Percentiles rank a stretch among this genome's conserved stretches.
These are phyloP conservation scores for Autographa pulchrina DNA, from an alignment of 2,888 invertebrate species.

Conservation along the genomic window DNA sequence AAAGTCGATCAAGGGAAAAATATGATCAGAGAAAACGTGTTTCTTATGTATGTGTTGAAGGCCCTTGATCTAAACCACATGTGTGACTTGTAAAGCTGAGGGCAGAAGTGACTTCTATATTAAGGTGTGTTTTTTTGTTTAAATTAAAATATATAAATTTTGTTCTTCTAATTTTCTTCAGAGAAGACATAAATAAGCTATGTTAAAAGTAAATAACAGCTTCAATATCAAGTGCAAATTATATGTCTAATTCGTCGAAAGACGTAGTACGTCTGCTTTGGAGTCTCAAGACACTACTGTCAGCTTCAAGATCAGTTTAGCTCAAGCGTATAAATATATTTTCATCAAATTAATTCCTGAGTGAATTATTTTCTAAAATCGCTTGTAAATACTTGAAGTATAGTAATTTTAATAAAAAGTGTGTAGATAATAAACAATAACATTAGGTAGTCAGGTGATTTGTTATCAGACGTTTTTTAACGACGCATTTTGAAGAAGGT, in stretches of 20 bases:
- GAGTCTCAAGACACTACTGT: too few relatives aligned
- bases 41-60: not conserved
- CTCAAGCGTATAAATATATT: too few relatives aligned
- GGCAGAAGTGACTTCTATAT: not conserved
- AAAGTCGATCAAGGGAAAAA: constrained; percentile 7
- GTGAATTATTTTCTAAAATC: too few relatives aligned
- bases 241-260: too few relatives aligned
- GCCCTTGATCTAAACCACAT: not conserved
- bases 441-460: not conserved
- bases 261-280: too few relatives aligned
- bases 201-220: too few relatives aligned
- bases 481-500: not conserved
- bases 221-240: too few relatives aligned
- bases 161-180: too few relatives aligned
- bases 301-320: too few relatives aligned
- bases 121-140: not conserved
- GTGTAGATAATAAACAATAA: not conserved
- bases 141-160: not conserved
- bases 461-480: not conserved
- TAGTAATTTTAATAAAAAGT: not conserved
- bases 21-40: constrained; percentile 5
- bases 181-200: too few relatives aligned
- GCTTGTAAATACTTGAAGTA: too few relatives aligned
- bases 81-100: not conserved
- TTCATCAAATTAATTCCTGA: too few relatives aligned